Evolutionary conservation across 2,888 invertebrate genomes (phyloP).

Genomic region (Apeira syringaria): DNA sequence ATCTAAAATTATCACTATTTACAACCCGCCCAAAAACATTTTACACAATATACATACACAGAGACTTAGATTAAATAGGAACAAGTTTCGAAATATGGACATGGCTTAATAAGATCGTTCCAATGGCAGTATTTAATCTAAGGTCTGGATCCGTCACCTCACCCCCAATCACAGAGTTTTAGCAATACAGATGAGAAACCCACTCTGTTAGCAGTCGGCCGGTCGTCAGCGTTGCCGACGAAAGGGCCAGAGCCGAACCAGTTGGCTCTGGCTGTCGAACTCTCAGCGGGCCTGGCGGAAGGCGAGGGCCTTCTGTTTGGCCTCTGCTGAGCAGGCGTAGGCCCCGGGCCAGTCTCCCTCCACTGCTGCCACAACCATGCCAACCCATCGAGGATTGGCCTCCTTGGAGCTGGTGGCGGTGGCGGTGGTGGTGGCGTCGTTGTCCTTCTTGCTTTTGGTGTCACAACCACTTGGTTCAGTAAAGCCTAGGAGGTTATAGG

Average conservation of each 20-base stretch:
- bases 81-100: slow-evolving; percentile 39
- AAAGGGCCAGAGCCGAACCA: slow-evolving; percentile 80
- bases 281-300: slow-evolving; percentile 49
- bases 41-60: slow-evolving; percentile 48
- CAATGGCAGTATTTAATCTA: slow-evolving; percentile 62
- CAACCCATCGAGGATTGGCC: slow-evolving; percentile 80
- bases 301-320: slow-evolving; percentile 41
- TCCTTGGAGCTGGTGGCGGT: slow-evolving; percentile 70
- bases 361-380: slow-evolving; percentile 84
- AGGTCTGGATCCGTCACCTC: slow-evolving; percentile 64
- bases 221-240: slow-evolving; percentile 74
- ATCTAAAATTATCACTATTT: slow-evolving; percentile 48
- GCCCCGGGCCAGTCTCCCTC: slow-evolving; percentile 77
- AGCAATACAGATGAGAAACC: slow-evolving; percentile 77
- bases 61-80: slow-evolving; percentile 72
- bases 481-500: slow-evolving; percentile 79
- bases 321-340: slow-evolving; percentile 45
- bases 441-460: slow-evolving; percentile 72
- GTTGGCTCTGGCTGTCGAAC: slow-evolving; percentile 62
- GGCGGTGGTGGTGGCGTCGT: slow-evolving; percentile 57
- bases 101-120: slow-evolving; percentile 31
- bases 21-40: slow-evolving; percentile 44
- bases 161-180: slow-evolving; percentile 75
- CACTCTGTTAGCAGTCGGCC: slow-evolving; percentile 71
- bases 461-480: slow-evolving; percentile 84